Evolutionary conservation across 1,140 invertebrate species (phyloP), one percentile per base, ranked within the genome.

Genomic region (Cherax destructor): DNA sequence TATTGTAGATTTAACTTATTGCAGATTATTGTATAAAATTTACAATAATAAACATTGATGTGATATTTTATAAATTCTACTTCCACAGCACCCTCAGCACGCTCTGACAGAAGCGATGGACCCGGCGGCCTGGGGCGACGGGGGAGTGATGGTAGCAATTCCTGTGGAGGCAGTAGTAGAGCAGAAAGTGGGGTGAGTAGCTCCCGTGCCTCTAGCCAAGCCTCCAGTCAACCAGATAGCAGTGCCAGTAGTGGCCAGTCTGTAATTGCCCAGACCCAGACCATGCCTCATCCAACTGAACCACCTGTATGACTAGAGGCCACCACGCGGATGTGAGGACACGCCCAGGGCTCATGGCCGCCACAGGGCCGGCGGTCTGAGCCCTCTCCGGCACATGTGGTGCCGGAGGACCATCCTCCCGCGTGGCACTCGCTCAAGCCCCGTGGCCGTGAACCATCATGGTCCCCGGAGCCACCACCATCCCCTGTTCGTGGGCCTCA

Each of bases 291-390:
- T 41, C 92, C 91, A 74, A 86, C 90, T 61, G 92, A 92, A 41
- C 92, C 92, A 59, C 92, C 92, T 61, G 92, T 93, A 93, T 93
- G 92, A 93, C 92, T 93, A 93, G 92, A 93, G 90, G 91, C 92
- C 85, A 86, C 91, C 88, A 92, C 91, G 83, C 91, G 92, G 49
- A 92, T 93, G 92, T 93, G 92, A 93, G 92, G 92, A 90, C 91
- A 93, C 92, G 92, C 92, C 89, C 91, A 86, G 92, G 92, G 91
- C 85, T 84, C 92, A 89, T 93, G 92, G 92, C 91, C 92, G 88
- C 86, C 92, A 24, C 80, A 86, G 80, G 89, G 91, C 74, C 78
- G 91, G 87, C 91, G 91, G 87, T 85, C 86, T 83, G 92, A 93
- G 87, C 92, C 92, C 92, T 93, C 92, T 81, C 88, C 90, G 91